A percentile compares a stretch with the other conserved stretches of the same genome.
Evolutionary conservation across 2,888 invertebrate species (phyloP).

Genomic region (Polyommatus iphigenia): DNA sequence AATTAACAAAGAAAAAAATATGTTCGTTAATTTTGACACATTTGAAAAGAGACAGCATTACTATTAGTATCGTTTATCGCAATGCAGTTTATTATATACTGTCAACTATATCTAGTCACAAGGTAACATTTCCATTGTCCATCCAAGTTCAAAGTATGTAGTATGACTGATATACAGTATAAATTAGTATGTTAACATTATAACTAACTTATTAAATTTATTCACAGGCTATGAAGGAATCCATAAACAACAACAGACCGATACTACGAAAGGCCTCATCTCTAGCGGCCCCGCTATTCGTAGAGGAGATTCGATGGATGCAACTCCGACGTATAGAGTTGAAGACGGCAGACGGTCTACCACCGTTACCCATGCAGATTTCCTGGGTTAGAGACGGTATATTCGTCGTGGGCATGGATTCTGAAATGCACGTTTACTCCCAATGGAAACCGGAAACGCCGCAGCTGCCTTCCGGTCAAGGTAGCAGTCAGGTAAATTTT

Average conservation of each 20-base stretch:
- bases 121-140: no score
- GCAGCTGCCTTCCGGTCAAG: conserved; percentile 53
- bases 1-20: neutral
- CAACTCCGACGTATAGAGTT: conserved; percentile 93
- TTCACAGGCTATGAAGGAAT: conserved; percentile 88
- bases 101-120: no score
- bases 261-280: conserved; percentile 95
- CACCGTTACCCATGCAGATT: conserved; percentile 98
- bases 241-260: conserved; percentile 89
- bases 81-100: no score
- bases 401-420: conserved; percentile 99
- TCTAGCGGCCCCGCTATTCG: conserved; percentile 91
- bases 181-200: neutral
- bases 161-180: no score
- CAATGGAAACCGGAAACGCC: conserved; percentile 93
- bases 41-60: no score
- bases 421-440: conserved; percentile 99
- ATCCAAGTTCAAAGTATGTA: no score
- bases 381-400: conserved; percentile 99
- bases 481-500: conserved; percentile 50
- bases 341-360: conserved; percentile 96
- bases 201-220: neutral
- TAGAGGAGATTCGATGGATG: conserved; percentile 98
- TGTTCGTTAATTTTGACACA: no score
- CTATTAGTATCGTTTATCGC: no score